Evolutionary conservation across 1,140 invertebrate genomes (phyloP), one percentile per base, ranked within the genome.

Genomic region (Wiebesia pumilae): DNA sequence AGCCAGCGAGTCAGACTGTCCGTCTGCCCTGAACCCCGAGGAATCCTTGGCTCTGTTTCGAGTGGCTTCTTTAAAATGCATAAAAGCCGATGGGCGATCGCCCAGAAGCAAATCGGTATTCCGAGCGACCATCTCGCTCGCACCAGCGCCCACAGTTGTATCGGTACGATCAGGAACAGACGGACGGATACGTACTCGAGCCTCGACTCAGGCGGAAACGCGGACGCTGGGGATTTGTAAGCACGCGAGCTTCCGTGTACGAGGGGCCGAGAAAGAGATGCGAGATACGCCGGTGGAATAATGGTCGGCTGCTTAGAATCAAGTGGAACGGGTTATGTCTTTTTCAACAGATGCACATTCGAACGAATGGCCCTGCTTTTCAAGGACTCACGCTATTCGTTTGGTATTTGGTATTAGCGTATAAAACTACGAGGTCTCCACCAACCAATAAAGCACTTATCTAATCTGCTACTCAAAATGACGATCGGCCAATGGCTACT

Each of bases 231-330:
- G 21, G 30, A 80, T 77, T 77, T 19, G 78, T 58, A 30, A 58
- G 21, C 69, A 83, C 81, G 33, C 67, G 33, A 83, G 33, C 21
- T 83, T 73, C 47, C 69, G 69, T 58, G 47, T 40, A 16, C 69
- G 69, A 73, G 30, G n/a, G n/a, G n/a, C 6, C 7, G 43, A 51
- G 43, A 19, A n/a, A 54, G 65, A 51, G 43, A 35, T 0, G 67
- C 0, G 16, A 54, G 43, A 83, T 54, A 73, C 43, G 19, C 27
- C 19, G 30, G 0, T 7, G 21, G 69, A 83, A 75, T 58, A 38
- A 75, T 75, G 67, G 12, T 12, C 24, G 30, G n/a, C n/a, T 58
- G 81, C 67, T 73, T 83, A 83, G 69, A 54, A 83, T 83, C 67
- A 58, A 83, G 67, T 40, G 47, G 62, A 81, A 81, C 58, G 80